Percentiles rank a stretch among this genome's conserved stretches.
Evolutionary conservation across 1,140 invertebrate species (phyloP).

Genomic region (Vollenhovia emeryi): DNA sequence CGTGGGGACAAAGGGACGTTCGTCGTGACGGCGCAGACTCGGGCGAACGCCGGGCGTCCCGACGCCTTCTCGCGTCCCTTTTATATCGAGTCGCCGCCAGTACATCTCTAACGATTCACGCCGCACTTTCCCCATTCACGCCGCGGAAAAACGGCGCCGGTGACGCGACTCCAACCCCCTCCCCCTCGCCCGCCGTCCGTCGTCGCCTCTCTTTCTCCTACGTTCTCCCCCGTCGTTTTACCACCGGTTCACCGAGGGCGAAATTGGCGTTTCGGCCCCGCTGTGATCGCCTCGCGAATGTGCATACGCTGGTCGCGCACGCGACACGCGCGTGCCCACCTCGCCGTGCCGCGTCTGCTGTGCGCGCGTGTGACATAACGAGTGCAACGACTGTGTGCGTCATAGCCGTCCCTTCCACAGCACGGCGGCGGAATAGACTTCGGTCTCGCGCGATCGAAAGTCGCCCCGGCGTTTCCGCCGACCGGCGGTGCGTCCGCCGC

Average conservation of each 20-base stretch:
- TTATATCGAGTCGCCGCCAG: constrained; percentile 53
- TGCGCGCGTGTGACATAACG: constrained; percentile 12
- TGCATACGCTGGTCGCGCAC: not conserved
- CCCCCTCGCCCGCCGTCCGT: not conserved
- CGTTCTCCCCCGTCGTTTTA: not conserved
- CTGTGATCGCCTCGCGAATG: not conserved
- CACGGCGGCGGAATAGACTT: constrained; percentile 15
- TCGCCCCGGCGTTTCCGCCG: not conserved
- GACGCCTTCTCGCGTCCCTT: constrained; percentile 62
- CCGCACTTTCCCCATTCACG: constrained; percentile 72
- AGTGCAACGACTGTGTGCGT: constrained; percentile 44
- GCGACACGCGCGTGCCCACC: constrained; percentile 19
- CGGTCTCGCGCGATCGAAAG: constrained; percentile 34
- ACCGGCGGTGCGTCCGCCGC: too few species aligned
- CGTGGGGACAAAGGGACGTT: constrained; percentile 72
- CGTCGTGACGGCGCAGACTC: constrained; percentile 78
- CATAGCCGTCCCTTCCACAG: constrained; percentile 3
- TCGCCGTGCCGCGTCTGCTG: not conserved
- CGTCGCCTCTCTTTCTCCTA: not conserved
- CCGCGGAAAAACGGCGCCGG: constrained; percentile 60
- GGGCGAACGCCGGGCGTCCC: constrained; percentile 67
- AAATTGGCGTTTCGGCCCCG: not conserved
- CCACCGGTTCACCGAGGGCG: not conserved
- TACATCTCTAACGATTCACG: constrained; percentile 77
- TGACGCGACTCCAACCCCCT: not conserved